phyloP scores from a whole-genome alignment of 2,888 invertebrate genomes.

The Netelia melanura region DNA sequence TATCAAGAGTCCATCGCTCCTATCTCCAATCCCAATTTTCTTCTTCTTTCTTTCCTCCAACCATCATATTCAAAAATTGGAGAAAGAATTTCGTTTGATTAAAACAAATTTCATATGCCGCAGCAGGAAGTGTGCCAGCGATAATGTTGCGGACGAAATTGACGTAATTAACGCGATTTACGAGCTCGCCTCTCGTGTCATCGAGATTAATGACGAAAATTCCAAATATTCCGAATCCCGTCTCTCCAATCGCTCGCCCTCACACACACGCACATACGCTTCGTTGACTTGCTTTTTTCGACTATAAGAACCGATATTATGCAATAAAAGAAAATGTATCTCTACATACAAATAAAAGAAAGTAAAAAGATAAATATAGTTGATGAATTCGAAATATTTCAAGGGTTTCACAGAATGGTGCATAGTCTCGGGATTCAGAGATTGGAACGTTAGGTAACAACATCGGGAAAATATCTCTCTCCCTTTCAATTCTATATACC shows the following conservation, averaged over 20 bases:
- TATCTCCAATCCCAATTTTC: background rate
- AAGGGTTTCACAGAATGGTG: background rate
- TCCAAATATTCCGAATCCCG: background rate
- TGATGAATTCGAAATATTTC: background rate
- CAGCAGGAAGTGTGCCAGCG: background rate
- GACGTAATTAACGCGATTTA: conserved; percentile 39
- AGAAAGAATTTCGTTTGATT: background rate
- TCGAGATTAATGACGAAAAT: conserved; percentile 37
- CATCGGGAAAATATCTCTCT: conserved; percentile 12
- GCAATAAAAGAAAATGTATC: background rate
- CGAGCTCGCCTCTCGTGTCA: conserved; percentile 7
- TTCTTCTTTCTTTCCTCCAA: background rate
- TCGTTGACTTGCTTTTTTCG: background rate
- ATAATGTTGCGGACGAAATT: conserved; percentile 26
- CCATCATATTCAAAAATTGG: background rate
- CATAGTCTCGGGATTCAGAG: background rate
- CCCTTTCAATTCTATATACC: conserved; percentile 1
- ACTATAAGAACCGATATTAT: background rate
- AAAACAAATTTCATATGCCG: background rate
- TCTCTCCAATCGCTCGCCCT: background rate
- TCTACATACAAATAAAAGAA: too few species aligned
- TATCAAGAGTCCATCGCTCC: conserved; percentile 3
- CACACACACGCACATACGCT: background rate
- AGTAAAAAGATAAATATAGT: background rate
- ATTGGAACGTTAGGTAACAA: background rate